Evolutionary conservation across 1,140 invertebrate genomes (phyloP).

Genomic region (Drosophila eugracilis): DNA sequence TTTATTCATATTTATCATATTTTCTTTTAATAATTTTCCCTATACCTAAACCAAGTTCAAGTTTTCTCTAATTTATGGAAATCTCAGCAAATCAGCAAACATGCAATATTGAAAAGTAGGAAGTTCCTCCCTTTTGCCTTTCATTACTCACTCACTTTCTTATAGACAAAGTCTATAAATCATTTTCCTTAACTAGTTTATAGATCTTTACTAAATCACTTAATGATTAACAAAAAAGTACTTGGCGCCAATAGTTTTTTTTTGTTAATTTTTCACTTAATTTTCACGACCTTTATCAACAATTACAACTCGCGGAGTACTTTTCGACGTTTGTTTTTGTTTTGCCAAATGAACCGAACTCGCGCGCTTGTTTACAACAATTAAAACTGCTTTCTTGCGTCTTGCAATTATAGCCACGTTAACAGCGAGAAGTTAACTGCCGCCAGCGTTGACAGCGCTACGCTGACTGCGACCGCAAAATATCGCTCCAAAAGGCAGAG

Average conservation of each 20-base stretch:
- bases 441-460: constrained; percentile 41
- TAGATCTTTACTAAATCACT: neutral
- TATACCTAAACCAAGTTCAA: no score
- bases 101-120: constrained; percentile 59
- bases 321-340: constrained; percentile 10
- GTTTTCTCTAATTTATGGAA: neutral
- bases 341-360: constrained; percentile 58
- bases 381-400: constrained; percentile 65
- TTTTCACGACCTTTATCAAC: constrained; percentile 56
- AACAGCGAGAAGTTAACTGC: constrained; percentile 54
- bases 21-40: neutral
- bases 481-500: constrained; percentile 15
- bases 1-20: neutral
- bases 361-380: constrained; percentile 76
- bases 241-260: constrained; percentile 2
- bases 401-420: constrained; percentile 76
- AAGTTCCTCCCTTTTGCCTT: no score
- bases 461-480: constrained; percentile 31
- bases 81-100: constrained; percentile 9
- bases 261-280: neutral
- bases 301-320: constrained; percentile 33
- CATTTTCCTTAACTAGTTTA: constrained; percentile 4
- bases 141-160: neutral
- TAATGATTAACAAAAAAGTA: neutral
- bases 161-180: neutral